Evolutionary conservation across 2,797 vertebrate species (phyloP).

Genomic region (Anabacerthia variegaticeps): DNA sequence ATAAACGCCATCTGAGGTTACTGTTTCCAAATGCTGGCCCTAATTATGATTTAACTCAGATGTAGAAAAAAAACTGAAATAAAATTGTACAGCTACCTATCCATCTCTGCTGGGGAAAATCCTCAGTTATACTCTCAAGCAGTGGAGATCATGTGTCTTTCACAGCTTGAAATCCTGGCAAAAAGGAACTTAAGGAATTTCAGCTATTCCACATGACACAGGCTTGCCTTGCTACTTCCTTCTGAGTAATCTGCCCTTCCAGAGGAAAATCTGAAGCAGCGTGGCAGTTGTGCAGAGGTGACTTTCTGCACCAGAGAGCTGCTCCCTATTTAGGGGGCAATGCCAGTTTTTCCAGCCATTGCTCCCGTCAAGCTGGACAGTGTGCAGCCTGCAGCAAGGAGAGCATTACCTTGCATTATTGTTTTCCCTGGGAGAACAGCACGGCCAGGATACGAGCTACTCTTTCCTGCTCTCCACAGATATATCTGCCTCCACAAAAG

Average conservation of each 20-base stretch:
- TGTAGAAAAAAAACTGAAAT: background rate
- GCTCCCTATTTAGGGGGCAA: background rate
- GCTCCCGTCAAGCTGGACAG: background rate
- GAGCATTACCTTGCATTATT: background rate
- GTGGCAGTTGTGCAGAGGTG: background rate
- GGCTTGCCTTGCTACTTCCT: constrained; percentile 34
- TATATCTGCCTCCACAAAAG: background rate
- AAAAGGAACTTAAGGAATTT: constrained; percentile 68
- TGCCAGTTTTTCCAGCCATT: background rate
- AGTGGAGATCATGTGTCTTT: constrained; percentile 60
- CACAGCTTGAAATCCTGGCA: constrained; percentile 66
- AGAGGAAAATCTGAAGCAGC: background rate
- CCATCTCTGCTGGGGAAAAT: constrained; percentile 50
- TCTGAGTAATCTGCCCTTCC: background rate
- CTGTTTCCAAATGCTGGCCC: background rate
- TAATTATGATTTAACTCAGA: constrained; percentile 12
- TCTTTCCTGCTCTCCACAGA: background rate
- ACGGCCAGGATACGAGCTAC: background rate
- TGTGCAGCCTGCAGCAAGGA: background rate
- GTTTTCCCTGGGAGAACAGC: background rate
- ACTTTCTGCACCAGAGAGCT: background rate
- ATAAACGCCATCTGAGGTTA: background rate
- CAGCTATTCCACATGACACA: constrained; percentile 63
- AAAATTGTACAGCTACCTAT: constrained; percentile 36
- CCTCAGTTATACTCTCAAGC: constrained; percentile 21